Percentiles rank a stretch among this genome's conserved stretches.
Conservation (phyloP, 2,888 invertebrate genomes). For the Embidobia sp. region DNA sequence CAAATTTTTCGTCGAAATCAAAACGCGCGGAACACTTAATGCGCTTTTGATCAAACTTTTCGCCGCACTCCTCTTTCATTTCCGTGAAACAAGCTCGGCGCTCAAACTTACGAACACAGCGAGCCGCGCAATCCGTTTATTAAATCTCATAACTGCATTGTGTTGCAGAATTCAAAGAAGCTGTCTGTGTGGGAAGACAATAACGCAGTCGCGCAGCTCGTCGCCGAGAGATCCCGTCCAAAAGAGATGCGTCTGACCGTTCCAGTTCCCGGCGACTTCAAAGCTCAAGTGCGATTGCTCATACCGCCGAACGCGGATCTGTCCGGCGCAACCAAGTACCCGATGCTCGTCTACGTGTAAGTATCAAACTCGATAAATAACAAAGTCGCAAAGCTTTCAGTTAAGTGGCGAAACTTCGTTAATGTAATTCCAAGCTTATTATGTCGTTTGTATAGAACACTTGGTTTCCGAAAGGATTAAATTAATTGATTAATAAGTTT, state of each 20-base stretch:
- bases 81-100: too few species aligned
- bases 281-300: conserved; percentile 89
- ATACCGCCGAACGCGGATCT: conserved; percentile 88
- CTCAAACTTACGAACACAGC: too few species aligned
- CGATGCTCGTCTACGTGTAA: conserved; percentile 92
- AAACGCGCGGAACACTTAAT: too few species aligned
- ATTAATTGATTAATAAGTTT: too few species aligned
- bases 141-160: conserved; percentile 43
- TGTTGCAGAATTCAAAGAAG: conserved; percentile 76
- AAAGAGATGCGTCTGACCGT: conserved; percentile 84
- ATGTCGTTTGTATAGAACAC: too few species aligned
- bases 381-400: neutral
- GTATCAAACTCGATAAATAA: conserved; percentile 76
- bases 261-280: conserved; percentile 85
- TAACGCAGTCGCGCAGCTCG: conserved; percentile 82
- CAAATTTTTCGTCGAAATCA: conserved; percentile 1
- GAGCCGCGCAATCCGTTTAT: conserved; percentile 30
- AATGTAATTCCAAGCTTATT: neutral
- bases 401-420: conserved; percentile 5
- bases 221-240: conserved; percentile 84
- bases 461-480: too few species aligned
- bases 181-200: conserved; percentile 87
- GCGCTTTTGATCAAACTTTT: too few species aligned
- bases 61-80: too few species aligned
- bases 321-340: conserved; percentile 87